These are phyloP conservation scores for Arctocebus calabarensis DNA, from an alignment of 2,797 vertebrate species.

Conservation along the genomic window DNA sequence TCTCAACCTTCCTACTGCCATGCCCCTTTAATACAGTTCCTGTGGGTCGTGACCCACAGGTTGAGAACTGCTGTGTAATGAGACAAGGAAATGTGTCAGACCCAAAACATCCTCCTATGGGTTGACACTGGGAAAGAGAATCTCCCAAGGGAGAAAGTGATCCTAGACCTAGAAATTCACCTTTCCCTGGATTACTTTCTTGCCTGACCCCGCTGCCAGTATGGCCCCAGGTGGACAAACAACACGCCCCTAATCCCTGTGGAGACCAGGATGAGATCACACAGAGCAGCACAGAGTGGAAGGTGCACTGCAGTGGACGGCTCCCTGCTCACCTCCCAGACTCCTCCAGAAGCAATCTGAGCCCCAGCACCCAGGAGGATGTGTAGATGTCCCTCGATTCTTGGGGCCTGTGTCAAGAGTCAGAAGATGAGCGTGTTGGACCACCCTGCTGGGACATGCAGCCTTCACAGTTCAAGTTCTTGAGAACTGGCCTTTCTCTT, in stretches of 20 bases:
- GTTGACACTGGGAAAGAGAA: background rate
- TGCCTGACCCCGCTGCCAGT: background rate
- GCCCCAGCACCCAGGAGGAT: background rate
- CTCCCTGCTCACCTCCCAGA: background rate
- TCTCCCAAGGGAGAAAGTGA: background rate
- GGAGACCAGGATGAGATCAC: background rate
- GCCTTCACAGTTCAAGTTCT: background rate
- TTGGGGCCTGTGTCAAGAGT: background rate
- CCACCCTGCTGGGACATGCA: background rate
- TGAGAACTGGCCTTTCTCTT: background rate
- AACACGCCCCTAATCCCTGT: background rate
- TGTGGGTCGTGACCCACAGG: too few species aligned
- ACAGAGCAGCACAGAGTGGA: background rate
- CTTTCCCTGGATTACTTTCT: background rate
- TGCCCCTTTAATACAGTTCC: too few species aligned
- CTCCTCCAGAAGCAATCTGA: background rate
- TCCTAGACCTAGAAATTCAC: background rate
- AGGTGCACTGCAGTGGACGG: background rate
- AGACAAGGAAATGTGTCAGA: background rate
- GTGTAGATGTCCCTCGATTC: background rate
- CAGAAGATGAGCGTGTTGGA: background rate
- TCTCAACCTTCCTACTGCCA: too few species aligned
- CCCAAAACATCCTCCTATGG: background rate
- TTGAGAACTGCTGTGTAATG: background rate
- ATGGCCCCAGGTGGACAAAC: background rate